phyloP scores from a whole-genome alignment of 2,888 invertebrate genomes.

The Toxonevra muliebris region DNA sequence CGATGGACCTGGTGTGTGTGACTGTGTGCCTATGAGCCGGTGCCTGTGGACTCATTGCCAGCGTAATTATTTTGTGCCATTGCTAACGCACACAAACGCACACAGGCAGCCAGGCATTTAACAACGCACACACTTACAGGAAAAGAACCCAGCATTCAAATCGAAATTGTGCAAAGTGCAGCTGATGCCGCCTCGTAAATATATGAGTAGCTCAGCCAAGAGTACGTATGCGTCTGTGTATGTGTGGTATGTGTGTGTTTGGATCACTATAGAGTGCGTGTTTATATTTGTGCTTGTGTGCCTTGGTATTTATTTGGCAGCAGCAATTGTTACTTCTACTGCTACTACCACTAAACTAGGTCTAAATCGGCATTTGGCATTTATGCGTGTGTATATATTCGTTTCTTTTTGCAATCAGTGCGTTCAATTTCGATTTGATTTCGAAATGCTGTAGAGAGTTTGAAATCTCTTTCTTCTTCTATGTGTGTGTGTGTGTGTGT shows the following conservation, averaged over 20 bases:
- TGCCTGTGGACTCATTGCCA: background rate
- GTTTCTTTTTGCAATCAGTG: too few relatives aligned
- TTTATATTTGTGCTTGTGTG: background rate
- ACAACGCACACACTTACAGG: slow-evolving; percentile 17
- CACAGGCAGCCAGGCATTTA: background rate
- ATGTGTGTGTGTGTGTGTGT: too few relatives aligned
- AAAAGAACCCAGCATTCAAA: slow-evolving; percentile 20
- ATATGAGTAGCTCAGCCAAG: slow-evolving; percentile 4
- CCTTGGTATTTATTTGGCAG: slow-evolving; percentile 8
- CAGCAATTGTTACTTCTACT: slow-evolving; percentile 10
- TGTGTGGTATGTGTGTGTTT: background rate
- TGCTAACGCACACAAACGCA: slow-evolving; percentile 17
- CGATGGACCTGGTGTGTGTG: slow-evolving; percentile 17
- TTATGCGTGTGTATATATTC: too few relatives aligned
- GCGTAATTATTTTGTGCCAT: slow-evolving; percentile 28
- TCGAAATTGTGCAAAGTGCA: slow-evolving; percentile 28
- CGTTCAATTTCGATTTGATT: too few relatives aligned
- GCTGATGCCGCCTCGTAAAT: slow-evolving; percentile 28
- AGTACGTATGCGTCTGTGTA: background rate
- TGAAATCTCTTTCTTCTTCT: too few relatives aligned
- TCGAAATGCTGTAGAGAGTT: too few relatives aligned
- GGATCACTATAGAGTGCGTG: background rate
- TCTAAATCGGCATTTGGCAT: slow-evolving; percentile 13
- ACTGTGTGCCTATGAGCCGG: slow-evolving; percentile 8
- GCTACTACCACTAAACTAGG: slow-evolving; percentile 12